phyloP scores from a whole-genome alignment of 1,140 invertebrate genomes.

The Heliconius hewitsoni region DNA sequence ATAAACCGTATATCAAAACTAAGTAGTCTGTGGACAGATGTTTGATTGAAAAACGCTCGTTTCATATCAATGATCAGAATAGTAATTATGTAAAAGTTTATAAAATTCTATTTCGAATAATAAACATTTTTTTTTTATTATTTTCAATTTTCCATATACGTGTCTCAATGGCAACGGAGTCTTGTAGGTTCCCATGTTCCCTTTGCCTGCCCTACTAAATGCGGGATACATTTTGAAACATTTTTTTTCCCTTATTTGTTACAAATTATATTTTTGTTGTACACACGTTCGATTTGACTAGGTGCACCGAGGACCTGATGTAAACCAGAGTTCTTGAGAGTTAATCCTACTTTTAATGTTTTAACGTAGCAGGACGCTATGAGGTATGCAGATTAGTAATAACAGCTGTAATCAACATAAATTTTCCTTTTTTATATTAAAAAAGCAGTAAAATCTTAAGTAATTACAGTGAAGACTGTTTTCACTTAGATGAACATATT shows the following conservation, averaged over 20 bases:
- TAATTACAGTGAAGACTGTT: conserved; percentile 6
- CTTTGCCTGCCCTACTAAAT: too few species aligned
- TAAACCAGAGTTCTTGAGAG: background rate
- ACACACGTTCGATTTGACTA: background rate
- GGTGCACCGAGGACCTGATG: background rate
- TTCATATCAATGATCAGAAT: conserved; percentile 1
- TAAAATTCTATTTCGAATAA: background rate
- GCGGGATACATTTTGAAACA: too few species aligned
- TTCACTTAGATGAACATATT: conserved; percentile 13
- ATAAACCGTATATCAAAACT: conserved; percentile 37
- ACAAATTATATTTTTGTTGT: background rate
- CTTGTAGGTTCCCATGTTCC: too few species aligned
- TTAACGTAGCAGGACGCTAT: background rate
- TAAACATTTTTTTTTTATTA: background rate
- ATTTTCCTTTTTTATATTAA: background rate
- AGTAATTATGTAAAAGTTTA: background rate
- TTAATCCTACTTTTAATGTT: background rate
- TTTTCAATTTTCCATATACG: background rate
- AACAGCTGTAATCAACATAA: background rate
- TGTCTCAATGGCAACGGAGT: too few species aligned
- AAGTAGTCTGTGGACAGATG: background rate
- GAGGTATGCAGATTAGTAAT: background rate
- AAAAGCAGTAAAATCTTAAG: background rate
- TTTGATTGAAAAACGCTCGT: conserved; percentile 8
- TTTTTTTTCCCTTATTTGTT: background rate